phyloP scores from a whole-genome alignment of 2,888 invertebrate genomes.

The Caradrina clavipalpis region DNA sequence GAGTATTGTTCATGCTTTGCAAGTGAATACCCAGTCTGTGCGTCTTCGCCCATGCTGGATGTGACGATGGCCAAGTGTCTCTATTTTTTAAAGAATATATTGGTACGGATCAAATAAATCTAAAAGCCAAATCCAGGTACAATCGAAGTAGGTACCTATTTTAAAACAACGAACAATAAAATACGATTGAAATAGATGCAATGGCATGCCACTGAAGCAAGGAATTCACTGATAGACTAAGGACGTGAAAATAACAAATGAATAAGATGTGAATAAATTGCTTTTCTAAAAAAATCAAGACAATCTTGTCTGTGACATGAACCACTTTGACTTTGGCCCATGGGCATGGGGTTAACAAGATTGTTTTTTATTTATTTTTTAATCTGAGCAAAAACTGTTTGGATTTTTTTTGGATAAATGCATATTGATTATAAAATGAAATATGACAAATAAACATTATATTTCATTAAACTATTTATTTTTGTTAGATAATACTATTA shows the following conservation, averaged over 20 bases:
- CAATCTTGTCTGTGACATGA: too few species aligned
- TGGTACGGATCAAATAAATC: background rate
- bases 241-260: constrained; percentile 17
- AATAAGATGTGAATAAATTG: constrained; percentile 20
- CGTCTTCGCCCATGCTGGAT: constrained; percentile 57
- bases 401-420: background rate
- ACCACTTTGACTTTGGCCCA: too few species aligned
- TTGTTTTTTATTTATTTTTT: background rate
- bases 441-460: too few species aligned
- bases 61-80: background rate
- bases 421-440: too few species aligned
- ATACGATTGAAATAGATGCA: constrained; percentile 4
- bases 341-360: too few species aligned
- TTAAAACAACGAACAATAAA: constrained; percentile 5
- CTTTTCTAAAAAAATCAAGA: constrained; percentile 1
- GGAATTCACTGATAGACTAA: background rate
- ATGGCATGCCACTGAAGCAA: background rate
- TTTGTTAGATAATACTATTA: too few species aligned
- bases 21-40: constrained; percentile 75
- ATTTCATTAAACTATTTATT: too few species aligned
- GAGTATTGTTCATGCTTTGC: constrained; percentile 81
- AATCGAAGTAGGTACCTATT: background rate
- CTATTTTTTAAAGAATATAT: background rate
- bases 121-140: background rate
- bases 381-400: background rate